Evolutionary conservation across 2,113 vertebrate species (phyloP), one percentile per base, ranked within the genome.

Genomic region (Nothocercus julius): DNA sequence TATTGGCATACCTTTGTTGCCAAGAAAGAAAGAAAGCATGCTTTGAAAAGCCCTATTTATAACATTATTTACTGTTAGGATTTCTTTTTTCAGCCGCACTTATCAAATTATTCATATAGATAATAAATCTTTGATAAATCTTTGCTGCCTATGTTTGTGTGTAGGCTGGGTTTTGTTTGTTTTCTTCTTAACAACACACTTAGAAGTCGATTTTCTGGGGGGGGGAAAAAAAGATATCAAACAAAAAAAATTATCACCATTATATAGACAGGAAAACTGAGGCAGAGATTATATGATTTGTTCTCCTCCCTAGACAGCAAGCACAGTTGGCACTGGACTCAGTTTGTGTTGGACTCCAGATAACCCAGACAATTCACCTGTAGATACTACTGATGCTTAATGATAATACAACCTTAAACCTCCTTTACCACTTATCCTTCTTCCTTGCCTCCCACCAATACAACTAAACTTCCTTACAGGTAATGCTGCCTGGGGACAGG

Each of bases 1-100:
- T 91, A 94, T 89, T 95, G 94, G 64, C 84, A 89, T 85, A 86
- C n/a, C 59, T 95, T 49, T 90, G 72, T 88, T 74, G 20, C 90
- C 74, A 87, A 89, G 82, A 81, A 95, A 78, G 69, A 70, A 87
- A 89, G 82, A 81, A 95, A 78, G 69, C 73, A 77, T n/a, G 78
- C 18, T 92, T 88, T 67, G 49, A 89, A 82, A 90, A 94, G 63
- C 47, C 18, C 56, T 58, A 78, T 94, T 96, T 90, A 88, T 95
- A 89, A 63, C 34, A n/a, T 4, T 67, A 47, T 74, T 86, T 84
- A 85, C 93, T 93, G 49, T 84, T 82, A 73, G 24, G 30, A 3
- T 2, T 11, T 51, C 15, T 22, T 51, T 91, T 87, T 87, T 32
- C 22, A 62, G 38, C 74, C 90, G 92, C 30, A 64, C 17, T 9